Evolutionary conservation across 2,888 invertebrate genomes (phyloP), one percentile per base, ranked within the genome.

Genomic region (Hirtodrosophila trivittata): DNA sequence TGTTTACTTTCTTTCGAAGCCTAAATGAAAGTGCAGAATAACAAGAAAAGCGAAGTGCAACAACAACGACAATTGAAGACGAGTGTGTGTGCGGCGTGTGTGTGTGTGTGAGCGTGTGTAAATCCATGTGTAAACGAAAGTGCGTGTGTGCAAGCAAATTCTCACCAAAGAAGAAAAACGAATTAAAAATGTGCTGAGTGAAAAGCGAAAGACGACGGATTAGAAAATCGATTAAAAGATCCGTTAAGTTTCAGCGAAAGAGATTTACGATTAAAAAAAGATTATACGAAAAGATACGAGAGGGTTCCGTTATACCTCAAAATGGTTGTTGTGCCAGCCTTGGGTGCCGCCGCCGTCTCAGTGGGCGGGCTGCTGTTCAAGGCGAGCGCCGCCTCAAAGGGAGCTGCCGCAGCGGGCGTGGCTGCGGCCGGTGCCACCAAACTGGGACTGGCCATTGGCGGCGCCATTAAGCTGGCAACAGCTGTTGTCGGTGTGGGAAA

Each of bases 401-500:
- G 84, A 8, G 89, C 85, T 8, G 88, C 88, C 33, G 75, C 89
- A 3, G 86, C 88, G 3, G 89, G 89, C 21, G 68, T 87, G 26
- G 89, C 86, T 1, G 89, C 93, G 0, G 92, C 93, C 1, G 92
- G 89, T 3, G 89, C 88, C 49, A 82, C 89, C 9, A 90, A 89
- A 43, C 46, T 91, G 54, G 88, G 89, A 3, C 62, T 90, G 14
- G 88, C 89, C 32, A 87, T 94, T 5, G 89, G 93, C 0, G 91
- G 93, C 0, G 95, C 95, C 45, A 92, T 95, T 4, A 96, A 96
- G 89, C 91, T 94, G 5, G 95, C 95, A 7, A 92, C 94, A 0
- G 91, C 94, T 0, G 91, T 96, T 1, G 92, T 94, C 18, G 95
- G 95, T 1, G 92, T 94, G 16, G 94, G 95, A 76, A 95, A 95